Conservation (phyloP, 2,888 invertebrate species). For the Chesias legatella region DNA sequence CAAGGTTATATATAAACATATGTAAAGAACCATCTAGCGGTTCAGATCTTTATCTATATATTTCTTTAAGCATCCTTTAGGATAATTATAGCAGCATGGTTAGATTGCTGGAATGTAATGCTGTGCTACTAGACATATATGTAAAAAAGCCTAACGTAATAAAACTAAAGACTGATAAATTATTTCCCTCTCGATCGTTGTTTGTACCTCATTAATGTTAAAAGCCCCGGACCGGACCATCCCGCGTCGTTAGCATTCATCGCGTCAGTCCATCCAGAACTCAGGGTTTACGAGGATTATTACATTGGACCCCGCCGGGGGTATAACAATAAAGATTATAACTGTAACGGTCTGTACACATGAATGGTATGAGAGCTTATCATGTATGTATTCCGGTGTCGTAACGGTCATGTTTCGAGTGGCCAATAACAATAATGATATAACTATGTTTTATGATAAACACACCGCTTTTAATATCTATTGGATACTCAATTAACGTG, state of each 20-base stretch:
- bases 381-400: conserved; percentile 17
- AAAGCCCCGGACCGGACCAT: conserved; percentile 28
- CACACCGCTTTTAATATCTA: conserved; percentile 6
- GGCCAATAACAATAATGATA: conserved; percentile 17
- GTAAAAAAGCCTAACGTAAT: no score
- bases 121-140: no score
- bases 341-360: conserved; percentile 24
- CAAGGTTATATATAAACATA: no score
- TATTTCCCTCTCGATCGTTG: no score
- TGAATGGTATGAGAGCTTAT: conserved; percentile 14
- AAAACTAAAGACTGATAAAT: no score
- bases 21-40: no score
- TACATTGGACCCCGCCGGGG: conserved; percentile 25
- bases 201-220: conserved; percentile 10
- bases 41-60: no score
- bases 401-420: conserved; percentile 14
- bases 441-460: conserved; percentile 9
- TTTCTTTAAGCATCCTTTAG: no score
- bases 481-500: conserved; percentile 4
- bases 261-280: conserved; percentile 36
- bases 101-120: no score
- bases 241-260: conserved; percentile 48
- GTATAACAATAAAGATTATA: conserved; percentile 35
- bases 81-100: no score
- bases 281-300: conserved; percentile 43